Evolutionary conservation across 1,140 invertebrate species (phyloP), one percentile per base, ranked within the genome.

Genomic region (Neodiprion virginianus): DNA sequence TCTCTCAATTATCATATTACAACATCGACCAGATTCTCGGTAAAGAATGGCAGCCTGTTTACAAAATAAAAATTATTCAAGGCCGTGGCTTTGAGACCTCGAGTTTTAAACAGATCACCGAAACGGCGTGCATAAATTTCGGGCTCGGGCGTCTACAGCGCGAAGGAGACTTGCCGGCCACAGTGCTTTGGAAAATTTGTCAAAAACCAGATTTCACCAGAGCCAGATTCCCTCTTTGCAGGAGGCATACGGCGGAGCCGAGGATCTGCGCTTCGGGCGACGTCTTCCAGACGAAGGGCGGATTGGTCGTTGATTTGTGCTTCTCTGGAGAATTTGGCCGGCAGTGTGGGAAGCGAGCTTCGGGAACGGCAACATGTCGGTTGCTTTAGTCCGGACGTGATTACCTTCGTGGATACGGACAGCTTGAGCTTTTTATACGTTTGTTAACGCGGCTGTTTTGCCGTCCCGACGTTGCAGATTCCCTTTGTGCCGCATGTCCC

Each of bases 381-480:
- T 47, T 81, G 76, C 70, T 80, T 75, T 53, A 75, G 79, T 14
- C 21, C 77, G 9, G 80, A 81, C 47, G 23, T 81, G 21, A 73
- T 79, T 28, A 68, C 74, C 17, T 80, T 81, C 28, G 12, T n/a
- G 21, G 72, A 78, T 48, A 21, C 74, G 28, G 23, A 10, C 17
- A 71, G 75, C 10, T 75, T 78, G n/a, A 61, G 53, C 53, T 61
- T 61, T 61, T 61, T 61, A 17, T 17, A 14, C 53, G n/a, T 8
- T 61, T 40, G 28, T 40, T 40, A 40, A 40, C 28, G 28, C 28
- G 28, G 28, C 28, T 40, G 28, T 40, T 40, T 40, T 40, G 28
- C 28, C 5, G 5, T 40, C 28, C 28, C 28, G 28, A 40, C 28
- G 28, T 40, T 40, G 28, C 28, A 40, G 28, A 40, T 40, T 40